Evolutionary conservation across 1,140 invertebrate species (phyloP), one percentile per base, ranked within the genome.

Genomic region (Lasaia peninsularis): DNA sequence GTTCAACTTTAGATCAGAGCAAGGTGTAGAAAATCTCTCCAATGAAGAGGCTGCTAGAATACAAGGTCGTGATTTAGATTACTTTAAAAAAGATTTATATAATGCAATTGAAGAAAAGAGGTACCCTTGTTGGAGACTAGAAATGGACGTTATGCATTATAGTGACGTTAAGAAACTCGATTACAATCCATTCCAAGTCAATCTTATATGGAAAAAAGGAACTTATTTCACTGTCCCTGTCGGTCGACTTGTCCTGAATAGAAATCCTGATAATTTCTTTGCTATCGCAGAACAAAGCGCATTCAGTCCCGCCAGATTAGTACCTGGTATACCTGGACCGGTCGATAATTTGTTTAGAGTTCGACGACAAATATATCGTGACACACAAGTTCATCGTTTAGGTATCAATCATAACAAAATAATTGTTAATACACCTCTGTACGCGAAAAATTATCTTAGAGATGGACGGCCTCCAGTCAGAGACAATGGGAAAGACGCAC

Each of bases 291-390:
- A 98, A 81, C 96, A 97, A 88, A 78, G 94, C 40, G 96, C 96
- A 6, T 98, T 97, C 77, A 93, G 93, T 75, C 96, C 96, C 2
- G 92, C 94, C 16, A 93, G 97, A 78, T 90, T 98, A 87, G 92
- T 97, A 28, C 96, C 97, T 24, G 93, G 97, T 40, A 96, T 98
- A 69, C 92, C 94, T 69, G 91, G 94, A 12, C 94, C 94, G 48
- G 94, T 94, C 0, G 97, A 98, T 76, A 95, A 94, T 81, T 94
- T 98, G 93, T 90, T 98, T 44, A 94, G 95, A 88, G 96, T 94
- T 40, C 92, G 97, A 60, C 87, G 97, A 3, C 96, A 97, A 72
- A 92, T 95, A 11, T 98, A 98, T 76, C 91, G 91, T 0, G 96
- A 98, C 75, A 94, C 96, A 8, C 96, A 98, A 65, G 91, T 94